Evolutionary conservation across 2,888 invertebrate species (phyloP).

Genomic region (Parascotia fuliginaria): DNA sequence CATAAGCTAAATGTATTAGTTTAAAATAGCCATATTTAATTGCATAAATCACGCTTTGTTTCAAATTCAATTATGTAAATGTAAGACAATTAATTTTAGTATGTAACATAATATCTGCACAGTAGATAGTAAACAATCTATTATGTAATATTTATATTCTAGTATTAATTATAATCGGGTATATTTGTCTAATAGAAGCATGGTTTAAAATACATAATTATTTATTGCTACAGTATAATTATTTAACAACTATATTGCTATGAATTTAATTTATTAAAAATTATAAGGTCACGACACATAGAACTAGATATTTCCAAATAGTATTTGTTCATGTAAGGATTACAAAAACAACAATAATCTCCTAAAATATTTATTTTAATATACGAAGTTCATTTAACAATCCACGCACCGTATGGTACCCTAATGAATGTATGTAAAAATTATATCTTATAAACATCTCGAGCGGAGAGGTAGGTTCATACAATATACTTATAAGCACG

Average conservation of each 20-base stretch:
- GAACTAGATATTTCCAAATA: not conserved
- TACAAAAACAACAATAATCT: slow-evolving; percentile 45
- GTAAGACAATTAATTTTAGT: not conserved
- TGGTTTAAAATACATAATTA: slow-evolving; percentile 1
- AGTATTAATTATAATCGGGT: not conserved
- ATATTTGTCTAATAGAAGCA: not conserved
- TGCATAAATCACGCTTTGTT: not conserved
- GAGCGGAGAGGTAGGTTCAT: slow-evolving; percentile 60
- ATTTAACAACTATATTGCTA: not conserved
- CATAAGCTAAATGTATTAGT: not conserved
- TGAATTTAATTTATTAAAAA: not conserved
- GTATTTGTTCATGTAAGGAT: slow-evolving; percentile 1
- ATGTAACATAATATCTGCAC: not conserved
- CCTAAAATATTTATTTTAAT: slow-evolving; percentile 74
- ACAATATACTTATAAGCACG: slow-evolving; percentile 59
- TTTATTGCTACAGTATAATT: not conserved
- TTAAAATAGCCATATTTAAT: not conserved
- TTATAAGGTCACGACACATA: not conserved
- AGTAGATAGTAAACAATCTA: not conserved
- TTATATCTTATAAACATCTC: slow-evolving; percentile 51
- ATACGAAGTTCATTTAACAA: slow-evolving; percentile 70
- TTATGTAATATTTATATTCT: not conserved
- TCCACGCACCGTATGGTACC: slow-evolving; percentile 70
- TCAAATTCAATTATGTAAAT: not conserved
- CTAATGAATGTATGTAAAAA: slow-evolving; percentile 58